Base-by-base conservation (phyloP, 2,797 vertebrate genomes). In the Syndactyla subalaris region DNA sequence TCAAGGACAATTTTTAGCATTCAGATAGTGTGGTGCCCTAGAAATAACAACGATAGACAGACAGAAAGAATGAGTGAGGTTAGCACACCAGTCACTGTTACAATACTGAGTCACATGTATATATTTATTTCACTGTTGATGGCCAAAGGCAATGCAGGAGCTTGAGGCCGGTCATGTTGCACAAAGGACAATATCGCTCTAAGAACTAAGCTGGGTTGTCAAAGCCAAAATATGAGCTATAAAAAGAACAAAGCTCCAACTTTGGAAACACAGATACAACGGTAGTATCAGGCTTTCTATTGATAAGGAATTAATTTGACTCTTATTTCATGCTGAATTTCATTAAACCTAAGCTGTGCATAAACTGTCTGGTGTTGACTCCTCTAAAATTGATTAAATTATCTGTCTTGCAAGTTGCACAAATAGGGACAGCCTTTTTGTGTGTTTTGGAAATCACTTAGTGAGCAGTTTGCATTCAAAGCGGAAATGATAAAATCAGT, bases 1-100 rank as follows among this genome's bases (percentile, higher is more conserved):
- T 71, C 89, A 92, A 91, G 95, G 95, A 77, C 93, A 94, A 75
- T 95, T 97, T 94, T 97, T 96, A 93, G 95, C 91, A 92, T 62
- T 88, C 57, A 78, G 57, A 83, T 72, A 51, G 78, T 75, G 91
- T 93, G 87, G 75, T 96, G 95, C 91, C 92, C 96, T 45, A 96
- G 95, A 97, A 96, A 96, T 94, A 80, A 86, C 45, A 30, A 62
- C 14, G 46, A 77, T 9, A 96, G 96, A 95, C 91, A 95, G 91
- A 89, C 89, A 85, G 85, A 86, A 65, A 84, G 82, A 93, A 59
- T 14, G 78, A 91, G 81, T n/a, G 91, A 95, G 95, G 93, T 83
- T 83, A 95, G 87, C 84, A 45, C n/a, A 65, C 65, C 16, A 91
- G 91, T 81, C 88, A 30, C 89, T 85, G 93, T 72, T 70, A 91